Base-by-base conservation (phyloP, 2,113 vertebrate genomes). In the Pterophyllum scalare region DNA sequence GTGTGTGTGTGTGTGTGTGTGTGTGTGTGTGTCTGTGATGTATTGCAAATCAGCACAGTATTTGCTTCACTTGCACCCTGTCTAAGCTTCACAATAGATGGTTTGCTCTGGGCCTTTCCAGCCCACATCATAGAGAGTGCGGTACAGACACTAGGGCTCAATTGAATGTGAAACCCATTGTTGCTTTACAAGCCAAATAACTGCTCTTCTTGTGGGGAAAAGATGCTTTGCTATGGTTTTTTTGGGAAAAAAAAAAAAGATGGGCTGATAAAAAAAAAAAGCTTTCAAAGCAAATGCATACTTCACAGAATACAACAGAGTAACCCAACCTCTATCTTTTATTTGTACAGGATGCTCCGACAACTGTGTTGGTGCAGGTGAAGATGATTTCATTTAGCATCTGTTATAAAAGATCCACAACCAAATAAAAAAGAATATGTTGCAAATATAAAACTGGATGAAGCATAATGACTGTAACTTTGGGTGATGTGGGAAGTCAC, bases 1-100 rank as follows among this genome's bases (percentile, higher is more conserved):
- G 20, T 76, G 26, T 59, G 52, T 64, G 20, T 64, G 40, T 57
- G 43, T 38, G 35, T 38, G 8, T 8, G 35, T 43, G 33, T 78
- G 17, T 79, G n/a, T 77, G 22, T 59, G 52, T 64, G n/a, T 64
- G 43, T 40, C 10, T 59, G 64, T 85, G 65, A 91, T 91, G 65
- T 83, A 86, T 90, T 85, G 72, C 72, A 84, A 61, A 83, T 87
- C 79, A 81, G 75, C 6, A 7, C 64, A 26, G 65, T 87, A 81
- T 91, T 80, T 91, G 90, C 91, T 90, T 88, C 77, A 82, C 77
- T 90, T 88, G 92, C 92, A 92, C 84, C 80, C 77, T 93, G 91
- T 93, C 87, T 85, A 79, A 75, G 67, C 58, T 82, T 65, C 78
- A 91, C 85, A 90, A 90, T 91, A 79, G 80, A 88, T 87, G 84